Evolutionary conservation across 2,888 invertebrate genomes (phyloP).

Genomic region (Sarcophaga caerulescens): DNA sequence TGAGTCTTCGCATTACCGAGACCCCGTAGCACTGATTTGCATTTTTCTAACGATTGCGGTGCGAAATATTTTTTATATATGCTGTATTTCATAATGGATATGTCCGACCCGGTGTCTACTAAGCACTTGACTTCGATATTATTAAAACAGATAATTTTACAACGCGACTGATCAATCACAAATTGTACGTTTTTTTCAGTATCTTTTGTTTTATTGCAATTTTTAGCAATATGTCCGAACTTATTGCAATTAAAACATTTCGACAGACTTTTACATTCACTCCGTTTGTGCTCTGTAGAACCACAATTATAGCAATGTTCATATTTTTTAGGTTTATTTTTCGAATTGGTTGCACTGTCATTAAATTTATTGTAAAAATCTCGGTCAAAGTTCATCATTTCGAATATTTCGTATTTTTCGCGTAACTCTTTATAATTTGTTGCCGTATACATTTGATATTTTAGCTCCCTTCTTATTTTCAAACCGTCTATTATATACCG

Average conservation of each 20-base stretch:
- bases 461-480: constrained; percentile 32
- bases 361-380: not conserved
- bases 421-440: constrained; percentile 21
- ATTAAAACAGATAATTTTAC: constrained; percentile 26
- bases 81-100: constrained; percentile 31
- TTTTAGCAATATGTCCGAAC: constrained; percentile 11
- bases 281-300: constrained; percentile 9
- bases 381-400: not conserved
- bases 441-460: constrained; percentile 8
- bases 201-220: not conserved
- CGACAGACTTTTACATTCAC: constrained; percentile 1
- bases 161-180: constrained; percentile 23
- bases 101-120: constrained; percentile 29
- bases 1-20: constrained; percentile 67
- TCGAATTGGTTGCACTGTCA: constrained; percentile 25
- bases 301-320: constrained; percentile 28
- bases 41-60: not conserved
- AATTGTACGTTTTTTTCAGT: constrained; percentile 4
- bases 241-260: constrained; percentile 30
- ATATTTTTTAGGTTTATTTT: constrained; percentile 14
- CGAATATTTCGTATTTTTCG: not conserved
- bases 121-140: constrained; percentile 28
- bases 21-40: constrained; percentile 10
- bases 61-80: constrained; percentile 27
- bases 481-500: constrained; percentile 28